phyloP scores from a whole-genome alignment of 2,113 vertebrate species.

The Neomonachus schauinslandi region DNA sequence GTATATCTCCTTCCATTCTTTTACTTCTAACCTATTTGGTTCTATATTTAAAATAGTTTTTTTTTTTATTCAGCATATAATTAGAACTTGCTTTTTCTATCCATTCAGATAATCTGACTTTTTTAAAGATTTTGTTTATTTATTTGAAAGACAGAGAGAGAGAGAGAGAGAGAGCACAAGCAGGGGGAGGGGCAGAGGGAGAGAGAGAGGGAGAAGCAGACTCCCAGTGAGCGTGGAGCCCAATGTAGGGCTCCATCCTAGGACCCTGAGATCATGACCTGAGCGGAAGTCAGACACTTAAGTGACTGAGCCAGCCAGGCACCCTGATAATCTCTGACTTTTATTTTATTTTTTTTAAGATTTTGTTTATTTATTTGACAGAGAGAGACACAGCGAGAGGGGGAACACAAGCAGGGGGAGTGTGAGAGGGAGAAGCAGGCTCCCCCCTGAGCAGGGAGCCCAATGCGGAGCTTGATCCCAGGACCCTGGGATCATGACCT shows the following conservation, averaged over 20 bases:
- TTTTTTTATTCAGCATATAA: background rate
- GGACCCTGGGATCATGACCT: background rate
- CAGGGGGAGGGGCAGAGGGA: background rate
- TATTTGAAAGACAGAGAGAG: background rate
- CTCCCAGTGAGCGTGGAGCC: background rate
- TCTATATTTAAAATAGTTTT: background rate
- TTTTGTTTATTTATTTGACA: background rate
- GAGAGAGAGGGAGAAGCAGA: background rate
- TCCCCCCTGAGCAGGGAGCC: background rate
- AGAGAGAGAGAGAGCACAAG: background rate
- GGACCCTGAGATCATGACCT: background rate
- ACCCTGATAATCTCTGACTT: background rate
- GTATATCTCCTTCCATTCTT: background rate
- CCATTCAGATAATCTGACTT: background rate
- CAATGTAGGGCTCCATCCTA: background rate
- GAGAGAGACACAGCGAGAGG: background rate
- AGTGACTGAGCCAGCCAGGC: background rate
- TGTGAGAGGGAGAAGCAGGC: background rate
- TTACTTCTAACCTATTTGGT: background rate
- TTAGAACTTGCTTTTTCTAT: background rate
- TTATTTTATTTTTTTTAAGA: background rate
- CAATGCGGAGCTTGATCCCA: background rate
- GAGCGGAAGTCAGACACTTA: background rate
- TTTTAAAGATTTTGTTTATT: background rate
- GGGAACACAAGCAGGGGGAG: background rate